Conservation (phyloP, 2,113 vertebrate genomes). For the Brachionichthys hirsutus region DNA sequence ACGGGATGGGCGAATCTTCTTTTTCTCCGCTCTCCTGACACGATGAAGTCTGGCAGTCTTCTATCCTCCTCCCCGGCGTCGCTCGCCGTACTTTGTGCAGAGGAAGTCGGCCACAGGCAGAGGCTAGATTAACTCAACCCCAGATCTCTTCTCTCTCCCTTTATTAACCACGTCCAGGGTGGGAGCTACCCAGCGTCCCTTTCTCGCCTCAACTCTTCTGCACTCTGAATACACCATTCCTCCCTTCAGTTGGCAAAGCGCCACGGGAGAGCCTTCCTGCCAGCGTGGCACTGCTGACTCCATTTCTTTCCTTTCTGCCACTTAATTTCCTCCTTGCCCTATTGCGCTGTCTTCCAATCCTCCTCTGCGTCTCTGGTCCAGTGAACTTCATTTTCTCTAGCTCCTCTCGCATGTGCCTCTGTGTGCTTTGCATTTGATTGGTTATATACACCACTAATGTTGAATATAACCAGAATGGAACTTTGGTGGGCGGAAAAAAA, state of each 20-base stretch:
- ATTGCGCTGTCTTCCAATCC: conserved; percentile 31
- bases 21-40: conserved; percentile 29
- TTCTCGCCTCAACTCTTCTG: conserved; percentile 10
- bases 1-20: conserved; percentile 10
- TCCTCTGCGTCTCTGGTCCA: not conserved
- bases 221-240: not conserved
- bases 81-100: conserved; percentile 34
- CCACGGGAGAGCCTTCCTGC: conserved; percentile 74
- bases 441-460: conserved; percentile 4
- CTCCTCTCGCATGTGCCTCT: conserved; percentile 18
- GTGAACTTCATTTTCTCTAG: conserved; percentile 16
- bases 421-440: not conserved
- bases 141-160: conserved; percentile 41
- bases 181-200: conserved; percentile 35
- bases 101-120: conserved; percentile 51
- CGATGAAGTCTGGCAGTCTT: conserved; percentile 52
- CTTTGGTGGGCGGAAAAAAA: not conserved
- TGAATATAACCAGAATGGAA: not conserved
- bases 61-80: conserved; percentile 43
- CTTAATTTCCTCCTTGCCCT: conserved; percentile 41
- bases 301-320: conserved; percentile 56
- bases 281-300: conserved; percentile 77
- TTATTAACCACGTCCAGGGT: conserved; percentile 32
- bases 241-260: conserved; percentile 55
- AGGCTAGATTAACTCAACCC: conserved; percentile 56